phyloP scores from a whole-genome alignment of 2,888 invertebrate genomes.

The Oxystoma pomonae region DNA sequence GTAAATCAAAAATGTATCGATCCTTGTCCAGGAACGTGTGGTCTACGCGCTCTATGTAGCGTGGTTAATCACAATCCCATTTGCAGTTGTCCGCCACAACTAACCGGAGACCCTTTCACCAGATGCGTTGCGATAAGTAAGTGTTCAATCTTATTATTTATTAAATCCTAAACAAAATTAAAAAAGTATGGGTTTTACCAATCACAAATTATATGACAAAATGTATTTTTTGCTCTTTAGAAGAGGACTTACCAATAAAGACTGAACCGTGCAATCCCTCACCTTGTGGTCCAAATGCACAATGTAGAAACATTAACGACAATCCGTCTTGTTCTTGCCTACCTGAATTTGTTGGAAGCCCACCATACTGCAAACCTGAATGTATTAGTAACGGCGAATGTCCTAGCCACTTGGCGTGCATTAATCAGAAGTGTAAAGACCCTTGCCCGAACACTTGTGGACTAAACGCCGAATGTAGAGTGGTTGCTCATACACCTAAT shows the following conservation, averaged over 20 bases:
- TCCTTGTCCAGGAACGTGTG: conserved; percentile 75
- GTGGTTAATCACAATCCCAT: conserved; percentile 72
- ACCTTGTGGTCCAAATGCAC: conserved; percentile 63
- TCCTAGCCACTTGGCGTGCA: conserved; percentile 64
- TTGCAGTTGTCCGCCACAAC: conserved; percentile 62
- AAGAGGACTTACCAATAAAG: not conserved
- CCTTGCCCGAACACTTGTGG: conserved; percentile 60
- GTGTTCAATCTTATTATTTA: too few relatives aligned
- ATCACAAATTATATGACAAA: too few relatives aligned
- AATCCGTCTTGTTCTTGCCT: conserved; percentile 68
- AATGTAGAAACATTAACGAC: conserved; percentile 61
- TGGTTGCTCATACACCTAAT: conserved; percentile 55
- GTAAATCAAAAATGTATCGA: conserved; percentile 70
- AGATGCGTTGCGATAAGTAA: conserved; percentile 49
- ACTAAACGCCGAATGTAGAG: conserved; percentile 53
- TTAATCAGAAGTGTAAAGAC: conserved; percentile 69
- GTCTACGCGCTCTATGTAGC: conserved; percentile 64
- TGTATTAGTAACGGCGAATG: conserved; percentile 72
- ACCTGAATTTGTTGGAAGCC: conserved; percentile 65
- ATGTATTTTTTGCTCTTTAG: too few relatives aligned
- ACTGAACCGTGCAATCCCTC: conserved; percentile 53
- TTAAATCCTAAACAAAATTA: too few relatives aligned
- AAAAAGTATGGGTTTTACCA: too few relatives aligned
- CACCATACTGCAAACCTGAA: conserved; percentile 73
- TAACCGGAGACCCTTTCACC: conserved; percentile 66